These are phyloP conservation scores for Symphodus melops DNA, from an alignment of 2,113 vertebrate species.

Conservation along the genomic window DNA sequence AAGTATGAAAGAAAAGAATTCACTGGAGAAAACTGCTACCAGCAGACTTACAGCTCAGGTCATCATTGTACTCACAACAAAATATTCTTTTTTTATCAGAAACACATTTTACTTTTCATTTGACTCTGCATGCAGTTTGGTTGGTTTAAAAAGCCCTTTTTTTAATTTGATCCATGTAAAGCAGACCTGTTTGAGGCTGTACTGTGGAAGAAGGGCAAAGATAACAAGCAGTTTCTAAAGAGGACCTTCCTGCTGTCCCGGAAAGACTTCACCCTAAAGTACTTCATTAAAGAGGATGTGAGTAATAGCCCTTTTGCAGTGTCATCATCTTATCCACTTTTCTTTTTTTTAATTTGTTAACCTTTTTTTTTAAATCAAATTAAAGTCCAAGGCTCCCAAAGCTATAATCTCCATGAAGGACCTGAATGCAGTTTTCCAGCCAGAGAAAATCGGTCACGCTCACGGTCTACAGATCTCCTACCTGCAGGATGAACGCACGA, in stretches of 20 bases:
- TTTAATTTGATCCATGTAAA: not conserved
- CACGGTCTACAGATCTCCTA: conserved; percentile 93
- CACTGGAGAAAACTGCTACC: conserved; percentile 78
- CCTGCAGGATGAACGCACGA: conserved; percentile 78
- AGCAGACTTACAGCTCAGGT: conserved; percentile 83
- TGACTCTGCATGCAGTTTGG: not conserved
- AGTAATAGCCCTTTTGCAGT: conserved; percentile 26
- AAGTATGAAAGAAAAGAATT: conserved; percentile 94
- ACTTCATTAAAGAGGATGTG: conserved; percentile 83
- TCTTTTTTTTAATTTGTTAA: not conserved
- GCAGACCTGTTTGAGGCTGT: conserved; percentile 75
- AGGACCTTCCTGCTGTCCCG: conserved; percentile 80
- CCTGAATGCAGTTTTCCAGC: conserved; percentile 92
- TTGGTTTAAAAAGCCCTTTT: not conserved
- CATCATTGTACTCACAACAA: conserved; percentile 25
- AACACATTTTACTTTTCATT: not conserved
- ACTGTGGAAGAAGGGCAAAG: conserved; percentile 85
- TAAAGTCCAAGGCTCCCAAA: conserved; percentile 87
- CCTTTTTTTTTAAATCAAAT: conserved; percentile 38
- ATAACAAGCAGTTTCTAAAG: conserved; percentile 82
- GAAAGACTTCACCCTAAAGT: conserved; percentile 82
- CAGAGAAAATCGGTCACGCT: conserved; percentile 88
- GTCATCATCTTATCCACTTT: not conserved
- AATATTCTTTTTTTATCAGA: not conserved
- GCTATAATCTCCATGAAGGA: conserved; percentile 87